Evolutionary conservation across 2,113 vertebrate genomes (phyloP), one percentile per base, ranked within the genome.

Genomic region (Ptilorrhoa leucosticta): DNA sequence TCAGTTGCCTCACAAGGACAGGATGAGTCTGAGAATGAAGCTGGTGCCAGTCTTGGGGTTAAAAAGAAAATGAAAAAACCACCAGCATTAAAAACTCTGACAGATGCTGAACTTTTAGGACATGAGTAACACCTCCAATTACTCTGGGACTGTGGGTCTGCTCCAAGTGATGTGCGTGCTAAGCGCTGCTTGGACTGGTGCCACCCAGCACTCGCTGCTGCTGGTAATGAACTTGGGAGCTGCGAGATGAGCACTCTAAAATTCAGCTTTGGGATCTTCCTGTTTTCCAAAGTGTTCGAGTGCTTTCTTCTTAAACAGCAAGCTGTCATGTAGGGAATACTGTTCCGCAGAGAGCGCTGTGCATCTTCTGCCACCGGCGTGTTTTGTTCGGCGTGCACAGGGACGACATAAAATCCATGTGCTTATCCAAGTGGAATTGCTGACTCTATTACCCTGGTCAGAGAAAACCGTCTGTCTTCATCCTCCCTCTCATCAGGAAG

Each of bases 191-290:
- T 95, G 96, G 91, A 64, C 7, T 8, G 0, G 65, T 53, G 81
- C 95, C 70, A 51, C 92, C 31, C 48, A 0, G 66, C 33, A 4
- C 92, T 73, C 2, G 0, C 72, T 71, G 86, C 77, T 11, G 65
- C 78, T 72, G 69, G 23, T 68, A 50, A 82, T 79, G 91, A 96
- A 85, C 93, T 56, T 4, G 19, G 50, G 69, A 83, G 69, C 89
- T 82, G 83, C 60, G 40, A 76, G 93, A 91, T 54, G 89, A 80
- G 78, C 61, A 40, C 51, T 86, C 23, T 48, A 11, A 51, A 70
- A 87, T 65, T 64, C 94, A 91, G 53, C 94, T 56, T 71, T 79
- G 83, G 91, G 48, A 93, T 83, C 82, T 28, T 42, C 80, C 4
- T 82, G 20, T 69, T 66, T 84, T 73, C 69, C 72, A 66, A 57